phyloP scores from a whole-genome alignment of 2,888 invertebrate species.

The Drosophila sordidula region DNA sequence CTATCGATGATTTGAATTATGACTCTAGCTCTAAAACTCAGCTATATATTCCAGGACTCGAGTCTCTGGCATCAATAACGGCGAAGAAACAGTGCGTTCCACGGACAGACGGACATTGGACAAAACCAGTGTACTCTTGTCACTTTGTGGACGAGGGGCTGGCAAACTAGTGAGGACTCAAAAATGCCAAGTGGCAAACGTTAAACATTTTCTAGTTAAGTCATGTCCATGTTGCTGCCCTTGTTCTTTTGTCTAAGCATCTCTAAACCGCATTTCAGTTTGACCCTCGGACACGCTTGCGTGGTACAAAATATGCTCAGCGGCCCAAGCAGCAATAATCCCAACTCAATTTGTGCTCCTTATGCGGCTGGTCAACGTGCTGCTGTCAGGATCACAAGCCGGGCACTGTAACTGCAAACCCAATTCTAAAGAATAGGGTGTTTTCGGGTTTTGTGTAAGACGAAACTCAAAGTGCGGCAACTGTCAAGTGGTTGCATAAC shows the following conservation, averaged over 20 bases:
- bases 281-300: constrained; percentile 57
- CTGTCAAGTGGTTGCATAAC: constrained; percentile 69
- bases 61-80: too few species aligned
- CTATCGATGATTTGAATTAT: too few species aligned
- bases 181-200: constrained; percentile 31
- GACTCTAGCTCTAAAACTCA: too few species aligned
- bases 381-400: constrained; percentile 18
- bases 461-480: constrained; percentile 70
- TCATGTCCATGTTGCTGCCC: constrained; percentile 49
- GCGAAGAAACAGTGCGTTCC: too few species aligned
- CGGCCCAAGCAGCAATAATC: constrained; percentile 65
- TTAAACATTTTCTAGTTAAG: constrained; percentile 71
- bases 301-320: constrained; percentile 22
- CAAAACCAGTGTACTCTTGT: too few species aligned
- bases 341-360: constrained; percentile 65
- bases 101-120: too few species aligned
- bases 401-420: constrained; percentile 44
- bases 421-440: constrained; percentile 77
- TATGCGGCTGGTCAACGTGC: constrained; percentile 17
- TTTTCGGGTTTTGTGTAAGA: constrained; percentile 60
- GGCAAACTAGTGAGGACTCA: not conserved
- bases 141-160: too few species aligned
- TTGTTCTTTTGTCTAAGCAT: constrained; percentile 19
- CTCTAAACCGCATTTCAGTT: constrained; percentile 7
- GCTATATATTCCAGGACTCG: too few species aligned